Conservation (phyloP, 2,888 invertebrate genomes). For the Euplexia lucipara region DNA sequence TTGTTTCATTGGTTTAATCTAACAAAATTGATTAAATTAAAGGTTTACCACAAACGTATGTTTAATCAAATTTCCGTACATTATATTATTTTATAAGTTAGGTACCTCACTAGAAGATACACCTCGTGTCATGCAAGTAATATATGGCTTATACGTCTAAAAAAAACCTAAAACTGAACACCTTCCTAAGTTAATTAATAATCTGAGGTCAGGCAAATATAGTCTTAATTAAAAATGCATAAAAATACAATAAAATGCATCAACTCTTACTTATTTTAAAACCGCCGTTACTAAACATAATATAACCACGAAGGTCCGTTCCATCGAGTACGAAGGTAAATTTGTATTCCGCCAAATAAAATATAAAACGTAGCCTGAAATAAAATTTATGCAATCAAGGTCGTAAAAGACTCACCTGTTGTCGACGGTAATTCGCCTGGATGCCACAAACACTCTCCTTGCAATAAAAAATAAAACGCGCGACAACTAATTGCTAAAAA, state of each 20-base stretch:
- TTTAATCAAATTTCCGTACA: too few relatives aligned
- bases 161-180: neutral
- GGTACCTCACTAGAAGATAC: neutral
- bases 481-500: constrained; percentile 40
- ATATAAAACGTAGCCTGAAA: neutral
- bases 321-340: neutral
- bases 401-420: constrained; percentile 69
- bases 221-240: neutral
- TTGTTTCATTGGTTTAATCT: neutral
- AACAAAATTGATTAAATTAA: neutral
- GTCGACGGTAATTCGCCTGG: constrained; percentile 59
- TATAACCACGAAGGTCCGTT: neutral
- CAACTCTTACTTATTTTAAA: neutral
- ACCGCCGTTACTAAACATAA: neutral
- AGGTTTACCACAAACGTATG: neutral
- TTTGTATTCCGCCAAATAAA: neutral
- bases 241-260: neutral
- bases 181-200: too few relatives aligned
- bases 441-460: constrained; percentile 65
- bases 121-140: neutral
- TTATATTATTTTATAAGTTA: neutral
- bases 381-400: constrained; percentile 13
- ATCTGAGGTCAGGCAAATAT: neutral
- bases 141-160: neutral
- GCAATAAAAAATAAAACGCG: constrained; percentile 59